These are phyloP conservation scores for Cremastinae sp. DNA, from an alignment of 2,888 invertebrate genomes.

Conservation along the genomic window DNA sequence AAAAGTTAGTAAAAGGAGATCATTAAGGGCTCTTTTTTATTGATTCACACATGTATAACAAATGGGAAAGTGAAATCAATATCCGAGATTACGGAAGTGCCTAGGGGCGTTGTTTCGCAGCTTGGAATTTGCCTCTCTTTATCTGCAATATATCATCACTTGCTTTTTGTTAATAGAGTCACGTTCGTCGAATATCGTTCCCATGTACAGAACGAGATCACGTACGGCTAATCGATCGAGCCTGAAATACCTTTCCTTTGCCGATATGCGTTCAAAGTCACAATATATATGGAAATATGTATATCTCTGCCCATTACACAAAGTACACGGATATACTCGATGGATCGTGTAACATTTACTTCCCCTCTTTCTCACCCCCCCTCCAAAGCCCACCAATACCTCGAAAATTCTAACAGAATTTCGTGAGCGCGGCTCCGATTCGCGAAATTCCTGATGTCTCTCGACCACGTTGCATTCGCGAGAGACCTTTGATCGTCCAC, in stretches of 20 bases:
- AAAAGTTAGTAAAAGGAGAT: no score
- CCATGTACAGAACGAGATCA: conserved; percentile 47
- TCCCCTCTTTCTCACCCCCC: no score
- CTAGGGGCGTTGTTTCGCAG: conserved; percentile 42
- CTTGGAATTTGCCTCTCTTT: conserved; percentile 27
- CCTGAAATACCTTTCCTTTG: conserved; percentile 27
- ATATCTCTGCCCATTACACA: no score
- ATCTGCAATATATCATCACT: background rate
- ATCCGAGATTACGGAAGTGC: conserved; percentile 54
- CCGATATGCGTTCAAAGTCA: background rate
- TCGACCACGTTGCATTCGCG: conserved; percentile 3
- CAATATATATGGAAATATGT: conserved; percentile 8
- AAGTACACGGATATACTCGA: background rate
- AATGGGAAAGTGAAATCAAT: conserved; percentile 49
- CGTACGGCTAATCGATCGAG: conserved; percentile 55
- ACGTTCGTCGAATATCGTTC: conserved; percentile 56
- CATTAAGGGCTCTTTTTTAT: no score
- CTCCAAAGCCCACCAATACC: background rate
- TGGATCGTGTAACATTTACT: no score
- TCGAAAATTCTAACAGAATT: conserved; percentile 24
- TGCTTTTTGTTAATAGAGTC: conserved; percentile 57
- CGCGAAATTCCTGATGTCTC: conserved; percentile 31
- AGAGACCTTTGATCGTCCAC: conserved; percentile 26
- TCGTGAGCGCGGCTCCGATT: conserved; percentile 24
- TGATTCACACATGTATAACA: conserved; percentile 9